Percentiles rank a stretch among this genome's conserved stretches.
Conservation (phyloP, 2,113 vertebrate species). For the Lepus timidus region DNA sequence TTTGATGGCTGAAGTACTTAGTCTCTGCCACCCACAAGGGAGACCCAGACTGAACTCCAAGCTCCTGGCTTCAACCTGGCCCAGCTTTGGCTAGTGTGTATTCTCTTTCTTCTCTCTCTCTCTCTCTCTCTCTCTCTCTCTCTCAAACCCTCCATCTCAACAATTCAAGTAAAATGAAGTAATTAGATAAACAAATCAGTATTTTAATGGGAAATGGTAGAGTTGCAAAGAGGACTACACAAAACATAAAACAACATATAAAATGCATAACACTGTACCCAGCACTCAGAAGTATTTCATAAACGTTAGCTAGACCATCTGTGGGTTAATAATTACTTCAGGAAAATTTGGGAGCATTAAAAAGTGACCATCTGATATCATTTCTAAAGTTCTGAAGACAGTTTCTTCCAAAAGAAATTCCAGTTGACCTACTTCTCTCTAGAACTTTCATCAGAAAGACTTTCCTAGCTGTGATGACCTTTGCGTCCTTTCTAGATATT, state of each 20-base stretch:
- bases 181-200: too few species aligned
- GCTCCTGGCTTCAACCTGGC: too few species aligned
- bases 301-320: constrained; percentile 10
- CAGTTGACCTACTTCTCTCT: not conserved
- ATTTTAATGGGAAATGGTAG: not conserved
- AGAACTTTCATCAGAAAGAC: constrained; percentile 40
- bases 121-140: too few species aligned
- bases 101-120: too few species aligned
- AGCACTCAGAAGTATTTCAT: not conserved
- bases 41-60: too few species aligned
- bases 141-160: too few species aligned
- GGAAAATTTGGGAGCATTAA: constrained; percentile 18
- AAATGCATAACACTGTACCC: not conserved
- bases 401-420: constrained; percentile 36
- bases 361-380: not conserved
- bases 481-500: constrained; percentile 3
- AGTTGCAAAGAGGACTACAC: not conserved
- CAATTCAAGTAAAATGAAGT: too few species aligned
- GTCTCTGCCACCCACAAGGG: too few species aligned
- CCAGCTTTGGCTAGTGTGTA: too few species aligned
- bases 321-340: constrained; percentile 23
- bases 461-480: not conserved
- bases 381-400: constrained; percentile 43
- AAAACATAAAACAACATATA: not conserved
- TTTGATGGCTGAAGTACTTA: too few species aligned